A percentile compares a stretch with the other conserved stretches of the same genome.
Conservation (phyloP, 2,113 vertebrate species). For the Corythaeola cristata region DNA sequence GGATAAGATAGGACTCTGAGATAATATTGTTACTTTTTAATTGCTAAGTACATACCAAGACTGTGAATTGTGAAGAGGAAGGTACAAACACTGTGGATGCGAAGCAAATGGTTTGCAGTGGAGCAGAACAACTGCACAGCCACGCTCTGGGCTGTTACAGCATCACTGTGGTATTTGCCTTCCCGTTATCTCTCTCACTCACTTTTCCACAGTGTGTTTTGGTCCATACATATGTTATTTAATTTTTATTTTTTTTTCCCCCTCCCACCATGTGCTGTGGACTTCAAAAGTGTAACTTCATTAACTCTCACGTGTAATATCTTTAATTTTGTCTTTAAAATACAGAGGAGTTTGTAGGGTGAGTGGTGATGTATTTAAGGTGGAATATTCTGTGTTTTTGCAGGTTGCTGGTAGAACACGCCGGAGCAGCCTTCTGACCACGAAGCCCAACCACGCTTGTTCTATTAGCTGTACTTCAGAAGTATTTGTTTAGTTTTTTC, state of each 20-base stretch:
- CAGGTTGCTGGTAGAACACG: not conserved
- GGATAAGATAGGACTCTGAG: not conserved
- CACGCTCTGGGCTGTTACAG: not conserved
- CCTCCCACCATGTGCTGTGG: not conserved
- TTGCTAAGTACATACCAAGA: not conserved
- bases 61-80: not conserved
- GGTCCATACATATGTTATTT: not conserved
- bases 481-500: constrained; percentile 49
- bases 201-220: not conserved
- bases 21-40: not conserved
- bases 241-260: not conserved
- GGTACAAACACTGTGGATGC: not conserved
- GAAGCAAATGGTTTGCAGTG: not conserved
- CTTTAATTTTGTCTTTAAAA: not conserved
- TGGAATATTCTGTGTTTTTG: not conserved
- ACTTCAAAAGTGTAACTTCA: not conserved
- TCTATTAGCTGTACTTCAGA: constrained; percentile 63
- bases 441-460: constrained; percentile 29
- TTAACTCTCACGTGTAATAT: not conserved
- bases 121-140: not conserved
- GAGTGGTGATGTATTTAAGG: not conserved
- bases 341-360: not conserved
- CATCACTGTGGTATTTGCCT: not conserved
- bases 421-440: constrained; percentile 51
- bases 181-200: not conserved